These are phyloP conservation scores for Diglossa cyanea DNA, from an alignment of 2,797 vertebrate genomes.

Conservation along the genomic window DNA sequence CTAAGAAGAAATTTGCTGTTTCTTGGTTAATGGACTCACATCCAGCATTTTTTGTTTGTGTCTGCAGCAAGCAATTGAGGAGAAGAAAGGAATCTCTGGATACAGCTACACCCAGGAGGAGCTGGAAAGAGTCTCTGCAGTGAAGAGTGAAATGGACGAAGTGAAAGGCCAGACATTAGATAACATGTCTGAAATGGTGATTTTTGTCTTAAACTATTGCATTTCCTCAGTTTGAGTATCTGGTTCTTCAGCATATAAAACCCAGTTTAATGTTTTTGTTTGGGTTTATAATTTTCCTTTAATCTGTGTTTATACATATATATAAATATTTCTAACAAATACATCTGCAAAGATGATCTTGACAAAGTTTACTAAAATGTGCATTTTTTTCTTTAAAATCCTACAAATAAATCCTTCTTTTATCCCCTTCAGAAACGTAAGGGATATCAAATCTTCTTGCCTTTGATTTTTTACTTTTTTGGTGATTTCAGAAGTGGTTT, in stretches of 20 bases:
- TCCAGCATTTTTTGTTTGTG: conserved; percentile 14
- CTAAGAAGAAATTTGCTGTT: not conserved
- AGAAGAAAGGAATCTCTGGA: conserved; percentile 91
- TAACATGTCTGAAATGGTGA: conserved; percentile 97
- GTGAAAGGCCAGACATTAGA: conserved; percentile 90
- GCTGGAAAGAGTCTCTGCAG: conserved; percentile 90
- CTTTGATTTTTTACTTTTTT: not conserved
- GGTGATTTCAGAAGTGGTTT: not conserved
- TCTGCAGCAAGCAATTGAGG: conserved; percentile 87
- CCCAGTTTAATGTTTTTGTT: not conserved
- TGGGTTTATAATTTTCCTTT: not conserved
- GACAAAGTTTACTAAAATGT: not conserved
- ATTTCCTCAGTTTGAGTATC: not conserved
- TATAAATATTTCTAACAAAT: not conserved
- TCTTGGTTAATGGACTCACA: not conserved
- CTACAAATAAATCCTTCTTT: not conserved
- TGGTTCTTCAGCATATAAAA: not conserved
- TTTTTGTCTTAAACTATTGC: not conserved
- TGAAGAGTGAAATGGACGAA: conserved; percentile 94
- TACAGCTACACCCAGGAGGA: conserved; percentile 95
- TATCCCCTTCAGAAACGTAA: not conserved
- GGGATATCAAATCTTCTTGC: not conserved
- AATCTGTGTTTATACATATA: not conserved
- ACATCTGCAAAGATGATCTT: not conserved
- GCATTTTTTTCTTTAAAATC: not conserved